A percentile compares a stretch with the other conserved stretches of the same genome.
phyloP scores from a whole-genome alignment of 2,113 vertebrate genomes.

The Myanophis thanlyinensis region DNA sequence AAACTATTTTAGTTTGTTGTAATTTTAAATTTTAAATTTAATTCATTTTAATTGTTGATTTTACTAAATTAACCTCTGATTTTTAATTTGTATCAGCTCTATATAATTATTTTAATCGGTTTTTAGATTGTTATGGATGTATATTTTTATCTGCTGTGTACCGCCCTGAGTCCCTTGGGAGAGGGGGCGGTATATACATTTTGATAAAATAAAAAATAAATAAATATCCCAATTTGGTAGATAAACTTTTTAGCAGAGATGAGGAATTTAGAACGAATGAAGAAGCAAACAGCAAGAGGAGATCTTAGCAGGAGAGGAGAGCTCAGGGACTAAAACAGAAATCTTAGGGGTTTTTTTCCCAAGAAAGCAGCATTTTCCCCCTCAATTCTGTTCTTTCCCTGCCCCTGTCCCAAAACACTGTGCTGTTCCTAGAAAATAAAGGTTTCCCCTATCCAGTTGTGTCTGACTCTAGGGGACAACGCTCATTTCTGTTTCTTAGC shows the following conservation, averaged over 20 bases:
- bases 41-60: too few relatives aligned
- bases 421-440: background rate
- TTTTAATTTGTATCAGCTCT: too few relatives aligned
- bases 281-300: background rate
- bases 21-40: too few relatives aligned
- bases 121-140: too few relatives aligned
- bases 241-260: background rate
- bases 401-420: background rate
- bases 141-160: too few relatives aligned
- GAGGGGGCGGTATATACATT: too few relatives aligned
- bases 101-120: too few relatives aligned
- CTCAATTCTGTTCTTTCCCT: background rate
- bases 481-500: background rate
- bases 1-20: too few relatives aligned
- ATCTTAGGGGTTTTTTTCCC: background rate
- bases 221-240: background rate
- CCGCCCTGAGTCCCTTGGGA: too few relatives aligned
- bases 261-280: background rate
- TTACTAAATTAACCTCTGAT: too few relatives aligned
- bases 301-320: background rate
- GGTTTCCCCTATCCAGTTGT: background rate
- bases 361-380: background rate
- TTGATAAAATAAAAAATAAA: too few relatives aligned
- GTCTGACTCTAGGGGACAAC: background rate
- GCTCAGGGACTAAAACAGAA: background rate